These are phyloP conservation scores for Crotalus horridus DNA, from an alignment of 2,113 vertebrate species.

Conservation along the genomic window DNA sequence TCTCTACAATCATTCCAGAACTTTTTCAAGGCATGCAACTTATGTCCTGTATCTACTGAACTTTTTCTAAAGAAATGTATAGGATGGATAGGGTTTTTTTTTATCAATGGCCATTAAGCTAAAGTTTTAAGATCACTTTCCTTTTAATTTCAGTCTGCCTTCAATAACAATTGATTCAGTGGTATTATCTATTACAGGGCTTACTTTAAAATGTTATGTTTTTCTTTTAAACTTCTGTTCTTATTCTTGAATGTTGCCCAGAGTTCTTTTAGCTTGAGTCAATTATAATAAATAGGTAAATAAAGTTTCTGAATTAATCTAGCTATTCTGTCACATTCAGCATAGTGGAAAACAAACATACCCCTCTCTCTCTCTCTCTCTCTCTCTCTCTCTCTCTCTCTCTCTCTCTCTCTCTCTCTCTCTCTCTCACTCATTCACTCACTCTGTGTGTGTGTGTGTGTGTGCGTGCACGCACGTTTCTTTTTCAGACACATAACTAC, in stretches of 20 bases:
- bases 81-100: not conserved
- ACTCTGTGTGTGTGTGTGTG: not conserved
- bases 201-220: not conserved
- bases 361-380: not conserved
- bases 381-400: not conserved
- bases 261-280: not conserved
- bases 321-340: not conserved
- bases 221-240: not conserved
- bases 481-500: not conserved
- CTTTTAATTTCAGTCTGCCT: not conserved
- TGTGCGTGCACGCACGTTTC: too few relatives aligned
- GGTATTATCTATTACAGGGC: not conserved
- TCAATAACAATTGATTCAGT: not conserved
- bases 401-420: not conserved
- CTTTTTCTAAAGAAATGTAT: not conserved
- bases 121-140: not conserved
- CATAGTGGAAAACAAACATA: not conserved
- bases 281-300: not conserved
- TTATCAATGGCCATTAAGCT: not conserved
- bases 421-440: too few relatives aligned
- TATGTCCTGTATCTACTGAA: not conserved
- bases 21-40: not conserved
- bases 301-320: not conserved
- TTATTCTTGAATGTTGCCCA: not conserved
- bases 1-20: not conserved